Evolutionary conservation across 2,888 invertebrate genomes (phyloP).

Genomic region (Dolichomitus sp.): DNA sequence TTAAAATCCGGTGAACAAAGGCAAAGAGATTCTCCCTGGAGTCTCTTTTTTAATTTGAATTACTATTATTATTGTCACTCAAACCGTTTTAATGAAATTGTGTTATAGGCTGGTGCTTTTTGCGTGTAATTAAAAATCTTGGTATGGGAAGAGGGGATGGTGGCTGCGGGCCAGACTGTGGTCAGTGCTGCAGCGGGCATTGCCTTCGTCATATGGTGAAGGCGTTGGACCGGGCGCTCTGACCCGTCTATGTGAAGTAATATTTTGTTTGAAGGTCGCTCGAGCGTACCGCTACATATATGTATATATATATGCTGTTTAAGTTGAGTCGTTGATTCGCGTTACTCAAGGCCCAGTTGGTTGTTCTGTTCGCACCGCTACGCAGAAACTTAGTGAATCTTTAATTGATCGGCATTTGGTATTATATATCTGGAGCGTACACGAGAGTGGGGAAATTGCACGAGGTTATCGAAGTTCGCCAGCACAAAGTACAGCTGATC

Average conservation of each 20-base stretch:
- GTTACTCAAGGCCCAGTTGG: neutral
- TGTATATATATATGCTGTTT: constrained; percentile 5
- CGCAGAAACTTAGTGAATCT: constrained; percentile 49
- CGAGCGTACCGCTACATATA: constrained; percentile 20
- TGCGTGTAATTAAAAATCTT: constrained; percentile 55
- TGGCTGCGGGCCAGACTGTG: constrained; percentile 41
- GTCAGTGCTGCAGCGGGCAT: constrained; percentile 33
- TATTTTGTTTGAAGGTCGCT: constrained; percentile 49
- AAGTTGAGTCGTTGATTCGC: neutral
- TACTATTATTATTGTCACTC: constrained; percentile 24
- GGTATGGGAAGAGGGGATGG: constrained; percentile 14
- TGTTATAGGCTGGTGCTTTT: constrained; percentile 17
- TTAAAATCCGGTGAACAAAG: neutral
- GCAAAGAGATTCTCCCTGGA: neutral
- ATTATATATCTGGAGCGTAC: constrained; percentile 59
- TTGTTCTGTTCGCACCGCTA: constrained; percentile 16
- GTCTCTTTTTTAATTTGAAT: constrained; percentile 10
- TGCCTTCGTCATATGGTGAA: constrained; percentile 32
- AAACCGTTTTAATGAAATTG: constrained; percentile 27
- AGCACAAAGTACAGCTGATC: constrained; percentile 84
- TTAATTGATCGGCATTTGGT: constrained; percentile 56
- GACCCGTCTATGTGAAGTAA: constrained; percentile 39
- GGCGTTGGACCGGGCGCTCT: constrained; percentile 33
- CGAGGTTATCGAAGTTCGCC: constrained; percentile 83
- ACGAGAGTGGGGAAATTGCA: constrained; percentile 65